Evolutionary conservation across 37 sponge, comb jelly and placozoan genomes (phyloP), one percentile per base, ranked within the genome.

Genomic region (Aplysina aerophoba): DNA sequence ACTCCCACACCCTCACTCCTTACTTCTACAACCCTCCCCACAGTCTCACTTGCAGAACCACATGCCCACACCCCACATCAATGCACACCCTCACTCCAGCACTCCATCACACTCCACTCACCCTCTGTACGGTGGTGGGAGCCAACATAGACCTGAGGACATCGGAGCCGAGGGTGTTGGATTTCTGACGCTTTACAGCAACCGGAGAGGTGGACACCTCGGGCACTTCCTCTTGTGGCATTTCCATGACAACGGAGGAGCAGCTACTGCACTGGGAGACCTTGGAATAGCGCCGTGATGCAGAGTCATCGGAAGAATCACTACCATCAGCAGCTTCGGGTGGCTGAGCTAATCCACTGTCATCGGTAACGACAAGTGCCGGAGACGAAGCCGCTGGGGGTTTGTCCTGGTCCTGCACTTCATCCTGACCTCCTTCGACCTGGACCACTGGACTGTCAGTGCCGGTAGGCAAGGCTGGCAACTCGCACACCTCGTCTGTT

Each of bases 201-300:
- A 44, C 24, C 37, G 53, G 37, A 38, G 33, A 12, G 41, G 78
- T 24, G 41, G n/a, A 31, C 17, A 36, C 4, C 53, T 75, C 78
- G 13, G 17, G 15, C 15, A 24, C 22, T 62, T 62, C 64, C 28
- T n/a, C 64, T 5, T 62, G 24, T 5, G 16, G 1, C 16, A 54
- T 24, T 12, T 53, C 78, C 13, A 53, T 50, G 44, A 8, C 37
- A 53, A 75, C 50, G 6, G 78, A 75, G 44, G 78, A 75, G 16
- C 78, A 38, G 53, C 78, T 50, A 54, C 78, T 75, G 37, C 78
- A 53, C 3, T 40, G 25, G 20, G 78, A 75, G 15, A 75, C 15
- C 53, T 75, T 75, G 17, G 78, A 75, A 31, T 36, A 41, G 21
- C 78, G 78, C 6, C 54, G 44, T 17, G 44, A 40, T 1, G 1